Percentiles rank a stretch among this genome's conserved stretches.
These are phyloP conservation scores for Drosophila anomalata DNA, from an alignment of 2,888 invertebrate species.

Conservation along the genomic window DNA sequence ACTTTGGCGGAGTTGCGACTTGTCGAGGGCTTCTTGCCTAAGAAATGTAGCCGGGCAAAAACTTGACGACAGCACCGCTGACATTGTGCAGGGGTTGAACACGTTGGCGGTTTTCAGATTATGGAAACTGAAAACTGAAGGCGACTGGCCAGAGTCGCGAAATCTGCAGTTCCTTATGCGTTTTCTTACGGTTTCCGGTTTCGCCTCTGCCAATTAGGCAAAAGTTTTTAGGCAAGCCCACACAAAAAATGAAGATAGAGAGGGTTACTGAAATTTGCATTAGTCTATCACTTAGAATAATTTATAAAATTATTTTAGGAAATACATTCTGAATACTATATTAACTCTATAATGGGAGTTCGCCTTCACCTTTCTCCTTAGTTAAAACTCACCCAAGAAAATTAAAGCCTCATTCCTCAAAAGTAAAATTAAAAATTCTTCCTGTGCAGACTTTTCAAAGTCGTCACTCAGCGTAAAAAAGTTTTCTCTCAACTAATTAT, in stretches of 20 bases:
- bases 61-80: conserved; percentile 57
- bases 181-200: background rate
- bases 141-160: conserved; percentile 18
- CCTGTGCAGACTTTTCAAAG: conserved; percentile 13
- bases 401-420: background rate
- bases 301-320: background rate
- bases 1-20: conserved; percentile 60
- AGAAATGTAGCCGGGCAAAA: conserved; percentile 52
- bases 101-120: conserved; percentile 67
- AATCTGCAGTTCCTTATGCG: conserved; percentile 18
- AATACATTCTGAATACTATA: background rate
- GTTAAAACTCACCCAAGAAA: background rate
- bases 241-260: conserved; percentile 41
- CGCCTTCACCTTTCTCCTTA: too few species aligned
- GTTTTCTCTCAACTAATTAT: conserved; percentile 53
- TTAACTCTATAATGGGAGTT: background rate
- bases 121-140: conserved; percentile 50
- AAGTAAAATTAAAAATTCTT: background rate
- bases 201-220: conserved; percentile 60
- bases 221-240: conserved; percentile 51
- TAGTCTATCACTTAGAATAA: conserved; percentile 12
- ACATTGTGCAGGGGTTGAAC: conserved; percentile 68
- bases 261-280: conserved; percentile 49
- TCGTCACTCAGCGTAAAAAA: conserved; percentile 33
- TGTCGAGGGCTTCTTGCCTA: conserved; percentile 46